These are phyloP conservation scores for Anthrax anthrax DNA, from an alignment of 2,888 invertebrate species.

Conservation along the genomic window DNA sequence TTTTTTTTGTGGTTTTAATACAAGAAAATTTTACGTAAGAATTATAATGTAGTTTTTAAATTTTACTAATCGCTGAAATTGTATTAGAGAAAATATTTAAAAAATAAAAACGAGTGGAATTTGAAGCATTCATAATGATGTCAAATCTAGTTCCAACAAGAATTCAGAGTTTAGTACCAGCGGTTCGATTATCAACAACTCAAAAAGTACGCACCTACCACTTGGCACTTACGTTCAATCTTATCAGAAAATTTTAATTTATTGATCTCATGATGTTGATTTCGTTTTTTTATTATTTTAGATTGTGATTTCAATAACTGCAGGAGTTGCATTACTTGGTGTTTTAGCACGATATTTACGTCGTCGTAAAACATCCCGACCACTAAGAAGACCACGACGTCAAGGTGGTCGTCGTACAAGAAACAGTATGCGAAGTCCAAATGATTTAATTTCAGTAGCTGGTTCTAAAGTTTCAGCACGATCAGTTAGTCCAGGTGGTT, in stretches of 20 bases:
- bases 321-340: constrained; percentile 68
- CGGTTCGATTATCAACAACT: not conserved
- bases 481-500: constrained; percentile 45
- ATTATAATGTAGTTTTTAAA: too few relatives aligned
- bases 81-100: too few relatives aligned
- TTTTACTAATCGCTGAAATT: too few relatives aligned
- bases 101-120: too few relatives aligned
- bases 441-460: constrained; percentile 51
- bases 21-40: too few relatives aligned
- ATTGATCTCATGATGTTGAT: not conserved
- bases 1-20: too few relatives aligned
- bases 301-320: constrained; percentile 37
- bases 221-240: too few relatives aligned
- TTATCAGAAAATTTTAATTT: not conserved
- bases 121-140: not conserved
- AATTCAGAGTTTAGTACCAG: not conserved
- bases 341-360: constrained; percentile 67
- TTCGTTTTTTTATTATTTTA: constrained; percentile 11
- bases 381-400: constrained; percentile 40
- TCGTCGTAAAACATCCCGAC: constrained; percentile 50
- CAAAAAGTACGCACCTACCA: not conserved
- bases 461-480: constrained; percentile 46
- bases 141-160: not conserved
- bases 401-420: constrained; percentile 43
- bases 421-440: constrained; percentile 51